phyloP scores from a whole-genome alignment of 1,140 invertebrate species.

The Cotesia vestalis region DNA sequence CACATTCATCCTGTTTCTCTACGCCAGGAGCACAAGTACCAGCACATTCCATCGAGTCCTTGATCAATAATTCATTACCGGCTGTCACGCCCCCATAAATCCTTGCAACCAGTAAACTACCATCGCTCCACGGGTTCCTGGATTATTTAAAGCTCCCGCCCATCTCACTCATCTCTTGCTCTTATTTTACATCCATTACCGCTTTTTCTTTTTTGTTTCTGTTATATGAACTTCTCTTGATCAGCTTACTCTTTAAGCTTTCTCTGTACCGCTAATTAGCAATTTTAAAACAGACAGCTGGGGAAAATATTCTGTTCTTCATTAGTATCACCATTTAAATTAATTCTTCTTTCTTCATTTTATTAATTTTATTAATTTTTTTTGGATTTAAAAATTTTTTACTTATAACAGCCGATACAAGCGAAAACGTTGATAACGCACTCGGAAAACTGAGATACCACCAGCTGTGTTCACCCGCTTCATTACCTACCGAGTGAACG shows the following conservation, averaged over 20 bases:
- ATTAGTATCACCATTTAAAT: neutral
- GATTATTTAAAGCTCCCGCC: slow-evolving; percentile 24
- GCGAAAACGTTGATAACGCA: slow-evolving; percentile 43
- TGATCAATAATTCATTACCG: slow-evolving; percentile 56
- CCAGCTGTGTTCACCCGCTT: slow-evolving; percentile 96
- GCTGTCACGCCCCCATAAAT: slow-evolving; percentile 44
- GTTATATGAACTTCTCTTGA: slow-evolving; percentile 23
- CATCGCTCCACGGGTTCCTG: slow-evolving; percentile 8
- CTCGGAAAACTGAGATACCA: slow-evolving; percentile 90
- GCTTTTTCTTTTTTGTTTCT: slow-evolving; percentile 12
- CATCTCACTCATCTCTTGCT: slow-evolving; percentile 1
- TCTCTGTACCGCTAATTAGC: too few relatives aligned
- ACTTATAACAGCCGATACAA: slow-evolving; percentile 35
- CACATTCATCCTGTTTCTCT: slow-evolving; percentile 42
- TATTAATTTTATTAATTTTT: neutral
- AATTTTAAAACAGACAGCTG: too few relatives aligned
- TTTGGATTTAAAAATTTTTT: neutral
- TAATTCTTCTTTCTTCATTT: neutral
- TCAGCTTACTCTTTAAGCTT: too few relatives aligned
- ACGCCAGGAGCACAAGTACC: slow-evolving; percentile 16
- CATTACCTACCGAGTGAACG: slow-evolving; percentile 82
- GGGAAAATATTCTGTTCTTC: neutral
- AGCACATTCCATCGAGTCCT: slow-evolving; percentile 22
- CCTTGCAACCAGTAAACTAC: slow-evolving; percentile 13
- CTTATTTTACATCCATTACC: slow-evolving; percentile 27